Evolutionary conservation across 2,113 vertebrate genomes (phyloP).

Genomic region (Nothobranchius furzeri): DNA sequence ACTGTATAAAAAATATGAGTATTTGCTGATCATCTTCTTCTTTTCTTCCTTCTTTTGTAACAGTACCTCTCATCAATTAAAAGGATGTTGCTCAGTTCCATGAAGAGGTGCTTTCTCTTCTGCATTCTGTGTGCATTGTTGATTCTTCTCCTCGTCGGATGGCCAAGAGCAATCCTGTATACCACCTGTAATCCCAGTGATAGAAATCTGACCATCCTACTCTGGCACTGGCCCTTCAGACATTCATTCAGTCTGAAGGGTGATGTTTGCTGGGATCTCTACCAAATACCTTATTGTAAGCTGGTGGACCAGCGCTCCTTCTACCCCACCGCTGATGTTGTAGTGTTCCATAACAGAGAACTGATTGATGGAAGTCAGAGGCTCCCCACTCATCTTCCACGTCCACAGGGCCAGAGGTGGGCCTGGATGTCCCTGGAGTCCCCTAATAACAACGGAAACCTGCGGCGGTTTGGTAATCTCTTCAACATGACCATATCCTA

Average conservation of each 20-base stretch:
- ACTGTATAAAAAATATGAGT: no score
- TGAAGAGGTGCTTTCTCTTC: no score
- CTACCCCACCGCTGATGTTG: slow-evolving; percentile 74
- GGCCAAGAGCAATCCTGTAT: background rate
- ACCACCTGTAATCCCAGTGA: no score
- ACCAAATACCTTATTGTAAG: slow-evolving; percentile 70
- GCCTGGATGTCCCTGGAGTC: slow-evolving; percentile 91
- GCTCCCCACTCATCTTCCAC: slow-evolving; percentile 71
- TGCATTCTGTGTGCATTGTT: background rate
- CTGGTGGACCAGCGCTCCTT: slow-evolving; percentile 75
- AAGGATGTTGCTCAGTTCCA: no score
- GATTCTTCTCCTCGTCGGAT: slow-evolving; percentile 15
- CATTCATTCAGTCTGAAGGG: slow-evolving; percentile 44
- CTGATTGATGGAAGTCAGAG: slow-evolving; percentile 30
- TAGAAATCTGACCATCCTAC: slow-evolving; percentile 74
- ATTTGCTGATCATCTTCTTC: no score
- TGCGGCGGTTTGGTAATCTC: slow-evolving; percentile 62
- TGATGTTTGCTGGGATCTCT: slow-evolving; percentile 75
- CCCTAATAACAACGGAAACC: slow-evolving; percentile 72
- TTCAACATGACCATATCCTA: slow-evolving; percentile 95
- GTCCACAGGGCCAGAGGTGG: slow-evolving; percentile 83
- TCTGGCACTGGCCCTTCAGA: slow-evolving; percentile 89
- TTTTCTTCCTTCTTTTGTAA: no score
- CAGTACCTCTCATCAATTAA: no score
- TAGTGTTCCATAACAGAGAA: slow-evolving; percentile 88